Evolutionary conservation across 1,140 invertebrate species (phyloP).

Genomic region (Araneus ventricosus): DNA sequence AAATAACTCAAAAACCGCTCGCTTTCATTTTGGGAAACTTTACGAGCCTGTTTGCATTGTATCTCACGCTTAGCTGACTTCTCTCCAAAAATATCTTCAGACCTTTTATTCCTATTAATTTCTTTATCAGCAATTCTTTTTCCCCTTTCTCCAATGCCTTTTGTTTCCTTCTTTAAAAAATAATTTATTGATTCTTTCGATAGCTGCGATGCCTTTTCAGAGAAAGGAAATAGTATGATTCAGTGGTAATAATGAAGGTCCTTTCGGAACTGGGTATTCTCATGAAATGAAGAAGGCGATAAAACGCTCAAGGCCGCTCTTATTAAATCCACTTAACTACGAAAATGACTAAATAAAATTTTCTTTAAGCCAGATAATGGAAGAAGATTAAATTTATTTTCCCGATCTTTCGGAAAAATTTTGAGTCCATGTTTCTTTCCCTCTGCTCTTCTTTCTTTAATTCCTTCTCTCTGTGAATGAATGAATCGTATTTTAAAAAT

Average conservation of each 20-base stretch:
- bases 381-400: conserved; percentile 68
- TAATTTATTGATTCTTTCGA: conserved; percentile 65
- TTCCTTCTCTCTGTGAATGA: not conserved
- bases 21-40: conserved; percentile 31
- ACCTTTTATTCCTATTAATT: conserved; percentile 50
- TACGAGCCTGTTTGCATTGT: conserved; percentile 49
- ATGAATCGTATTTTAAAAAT: conserved; percentile 27
- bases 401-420: conserved; percentile 46
- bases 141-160: conserved; percentile 2
- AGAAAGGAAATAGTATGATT: conserved; percentile 72
- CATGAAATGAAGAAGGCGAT: conserved; percentile 67
- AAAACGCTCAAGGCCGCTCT: conserved; percentile 63
- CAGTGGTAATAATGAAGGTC: conserved; percentile 58
- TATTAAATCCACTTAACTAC: conserved; percentile 74
- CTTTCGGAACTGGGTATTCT: conserved; percentile 53
- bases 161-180: conserved; percentile 66
- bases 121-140: conserved; percentile 54
- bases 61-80: conserved; percentile 7
- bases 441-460: not conserved
- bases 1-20: conserved; percentile 38
- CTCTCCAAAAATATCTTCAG: conserved; percentile 42
- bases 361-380: conserved; percentile 62
- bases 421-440: not conserved
- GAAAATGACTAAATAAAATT: conserved; percentile 74
- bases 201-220: conserved; percentile 51